A percentile compares a stretch with the other conserved stretches of the same genome.
Evolutionary conservation across 1,140 invertebrate species (phyloP).

Genomic region (Parapsyche elsis): DNA sequence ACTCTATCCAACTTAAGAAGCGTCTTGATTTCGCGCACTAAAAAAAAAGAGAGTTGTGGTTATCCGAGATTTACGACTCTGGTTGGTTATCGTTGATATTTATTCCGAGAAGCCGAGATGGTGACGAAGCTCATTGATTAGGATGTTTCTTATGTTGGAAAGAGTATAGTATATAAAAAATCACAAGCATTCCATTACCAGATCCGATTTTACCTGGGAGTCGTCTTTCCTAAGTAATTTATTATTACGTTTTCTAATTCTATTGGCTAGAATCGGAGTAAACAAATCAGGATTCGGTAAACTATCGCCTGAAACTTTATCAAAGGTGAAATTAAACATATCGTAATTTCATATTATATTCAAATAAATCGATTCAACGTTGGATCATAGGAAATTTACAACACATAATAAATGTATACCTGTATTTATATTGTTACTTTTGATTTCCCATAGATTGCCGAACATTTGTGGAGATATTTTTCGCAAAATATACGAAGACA

Average conservation of each 20-base stretch:
- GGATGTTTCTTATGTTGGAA: too few species aligned
- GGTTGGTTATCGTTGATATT: too few species aligned
- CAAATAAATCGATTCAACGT: too few species aligned
- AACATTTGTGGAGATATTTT: slow-evolving; percentile 46
- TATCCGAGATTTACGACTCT: too few species aligned
- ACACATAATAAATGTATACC: not conserved
- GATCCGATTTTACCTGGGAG: not conserved
- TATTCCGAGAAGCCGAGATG: too few species aligned
- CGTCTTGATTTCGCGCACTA: too few species aligned
- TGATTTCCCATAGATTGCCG: slow-evolving; percentile 47
- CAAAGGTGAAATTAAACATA: not conserved
- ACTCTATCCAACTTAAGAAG: too few species aligned
- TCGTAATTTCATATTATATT: too few species aligned
- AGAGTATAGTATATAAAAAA: slow-evolving; percentile 6
- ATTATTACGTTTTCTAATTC: slow-evolving; percentile 41
- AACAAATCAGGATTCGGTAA: slow-evolving; percentile 54
- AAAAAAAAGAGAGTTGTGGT: too few species aligned
- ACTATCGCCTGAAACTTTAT: not conserved
- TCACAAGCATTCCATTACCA: not conserved
- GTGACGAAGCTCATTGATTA: too few species aligned
- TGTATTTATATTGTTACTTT: slow-evolving; percentile 18
- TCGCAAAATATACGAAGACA: slow-evolving; percentile 59
- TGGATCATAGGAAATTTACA: too few species aligned
- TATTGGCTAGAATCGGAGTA: slow-evolving; percentile 37
- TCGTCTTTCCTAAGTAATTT: not conserved